These are phyloP conservation scores for Thymelicus sylvestris DNA, from an alignment of 2,888 invertebrate species.

Conservation along the genomic window DNA sequence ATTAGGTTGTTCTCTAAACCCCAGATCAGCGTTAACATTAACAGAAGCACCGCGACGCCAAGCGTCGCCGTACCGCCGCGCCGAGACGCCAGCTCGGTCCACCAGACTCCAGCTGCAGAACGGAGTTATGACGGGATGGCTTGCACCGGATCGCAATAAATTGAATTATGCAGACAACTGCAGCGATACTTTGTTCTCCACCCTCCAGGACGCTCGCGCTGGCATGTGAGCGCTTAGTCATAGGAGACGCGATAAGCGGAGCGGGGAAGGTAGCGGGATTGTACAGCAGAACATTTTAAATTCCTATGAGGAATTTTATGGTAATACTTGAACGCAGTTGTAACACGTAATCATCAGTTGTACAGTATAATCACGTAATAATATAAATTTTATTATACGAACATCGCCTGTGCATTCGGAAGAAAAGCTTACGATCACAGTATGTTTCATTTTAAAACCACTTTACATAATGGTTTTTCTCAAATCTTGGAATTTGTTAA, in stretches of 20 bases:
- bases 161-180: slow-evolving; percentile 82
- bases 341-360: too few relatives aligned
- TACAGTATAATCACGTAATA: too few relatives aligned
- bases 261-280: not conserved
- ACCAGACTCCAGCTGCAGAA: slow-evolving; percentile 33
- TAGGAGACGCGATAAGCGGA: slow-evolving; percentile 45
- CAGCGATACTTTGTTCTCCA: slow-evolving; percentile 75
- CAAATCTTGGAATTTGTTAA: too few relatives aligned
- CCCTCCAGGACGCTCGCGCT: slow-evolving; percentile 51
- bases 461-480: too few relatives aligned
- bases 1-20: not conserved
- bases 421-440: too few relatives aligned
- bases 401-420: too few relatives aligned
- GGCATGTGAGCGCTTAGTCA: slow-evolving; percentile 31
- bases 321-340: too few relatives aligned
- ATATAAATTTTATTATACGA: too few relatives aligned
- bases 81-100: not conserved
- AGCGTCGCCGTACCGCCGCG: not conserved
- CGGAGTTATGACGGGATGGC: slow-evolving; percentile 66
- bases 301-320: too few relatives aligned
- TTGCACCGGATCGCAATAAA: slow-evolving; percentile 66
- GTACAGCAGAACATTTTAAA: too few relatives aligned
- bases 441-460: too few relatives aligned
- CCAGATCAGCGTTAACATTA: not conserved
- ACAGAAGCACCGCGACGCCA: not conserved